phyloP scores from a whole-genome alignment of 2,797 vertebrate species.

The Lepus townsendii region DNA sequence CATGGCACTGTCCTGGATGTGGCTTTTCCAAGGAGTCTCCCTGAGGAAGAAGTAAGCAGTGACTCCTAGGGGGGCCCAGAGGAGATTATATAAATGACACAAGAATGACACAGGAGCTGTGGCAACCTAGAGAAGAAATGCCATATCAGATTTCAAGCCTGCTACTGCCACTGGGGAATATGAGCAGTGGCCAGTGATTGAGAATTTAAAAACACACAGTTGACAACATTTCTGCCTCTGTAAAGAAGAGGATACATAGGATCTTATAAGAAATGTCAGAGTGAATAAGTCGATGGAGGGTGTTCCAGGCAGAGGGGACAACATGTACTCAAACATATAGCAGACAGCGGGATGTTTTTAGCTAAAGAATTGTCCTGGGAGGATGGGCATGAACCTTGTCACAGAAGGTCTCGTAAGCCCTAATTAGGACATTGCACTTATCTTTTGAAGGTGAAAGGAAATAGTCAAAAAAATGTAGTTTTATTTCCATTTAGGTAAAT shows the following conservation, averaged over 20 bases:
- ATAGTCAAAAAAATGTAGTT: neutral
- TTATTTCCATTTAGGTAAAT: neutral
- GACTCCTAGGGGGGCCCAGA: neutral
- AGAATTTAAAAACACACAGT: neutral
- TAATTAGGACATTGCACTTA: neutral
- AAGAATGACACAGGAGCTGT: neutral
- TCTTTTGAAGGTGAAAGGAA: neutral
- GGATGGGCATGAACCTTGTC: neutral
- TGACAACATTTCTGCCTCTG: neutral
- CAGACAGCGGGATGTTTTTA: neutral
- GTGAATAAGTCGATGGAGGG: neutral
- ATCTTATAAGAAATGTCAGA: neutral
- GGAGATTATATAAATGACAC: neutral
- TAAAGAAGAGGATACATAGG: neutral
- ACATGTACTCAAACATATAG: neutral
- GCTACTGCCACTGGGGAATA: neutral
- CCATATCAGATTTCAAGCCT: neutral
- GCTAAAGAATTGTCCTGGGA: neutral
- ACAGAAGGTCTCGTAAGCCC: neutral
- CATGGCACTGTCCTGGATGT: neutral
- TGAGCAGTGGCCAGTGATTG: neutral
- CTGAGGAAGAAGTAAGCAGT: neutral
- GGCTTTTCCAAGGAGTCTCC: neutral
- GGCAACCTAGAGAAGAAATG: neutral
- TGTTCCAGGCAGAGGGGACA: neutral